Conservation (phyloP, 2,888 invertebrate genomes). For the Erebia aethiops region DNA sequence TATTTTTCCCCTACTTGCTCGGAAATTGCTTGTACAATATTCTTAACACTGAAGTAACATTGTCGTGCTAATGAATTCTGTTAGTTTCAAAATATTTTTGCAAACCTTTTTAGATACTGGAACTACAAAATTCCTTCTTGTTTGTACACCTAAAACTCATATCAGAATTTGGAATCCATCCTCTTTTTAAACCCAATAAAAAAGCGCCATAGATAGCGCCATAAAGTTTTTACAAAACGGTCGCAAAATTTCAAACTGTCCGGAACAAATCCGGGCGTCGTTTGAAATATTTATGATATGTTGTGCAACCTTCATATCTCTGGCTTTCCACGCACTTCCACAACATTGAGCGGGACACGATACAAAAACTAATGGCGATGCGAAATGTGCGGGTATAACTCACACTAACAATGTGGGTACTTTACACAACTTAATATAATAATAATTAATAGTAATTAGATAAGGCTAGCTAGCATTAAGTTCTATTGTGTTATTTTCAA, state of each 20-base stretch:
- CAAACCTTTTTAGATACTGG: too few relatives aligned
- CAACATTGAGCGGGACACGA: slow-evolving; percentile 67
- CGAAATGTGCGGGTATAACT: slow-evolving; percentile 52
- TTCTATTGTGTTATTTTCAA: too few relatives aligned
- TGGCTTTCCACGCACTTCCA: slow-evolving; percentile 71
- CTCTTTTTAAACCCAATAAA: background rate
- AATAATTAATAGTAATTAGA: too few relatives aligned
- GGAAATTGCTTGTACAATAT: too few relatives aligned
- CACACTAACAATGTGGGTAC: background rate
- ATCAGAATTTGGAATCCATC: background rate
- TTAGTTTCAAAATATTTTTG: background rate
- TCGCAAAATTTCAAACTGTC: slow-evolving; percentile 54
- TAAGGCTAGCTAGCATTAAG: too few relatives aligned
- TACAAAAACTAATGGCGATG: slow-evolving; percentile 58
- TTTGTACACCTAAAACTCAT: background rate
- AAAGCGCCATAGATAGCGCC: slow-evolving; percentile 1
- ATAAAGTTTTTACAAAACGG: slow-evolving; percentile 5
- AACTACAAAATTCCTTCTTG: too few relatives aligned
- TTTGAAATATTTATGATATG: slow-evolving; percentile 69
- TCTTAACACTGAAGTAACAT: too few relatives aligned
- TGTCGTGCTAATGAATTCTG: too few relatives aligned
- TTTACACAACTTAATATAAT: too few relatives aligned
- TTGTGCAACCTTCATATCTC: slow-evolving; percentile 65
- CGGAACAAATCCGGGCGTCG: slow-evolving; percentile 58
- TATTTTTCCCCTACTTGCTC: too few relatives aligned